These are phyloP conservation scores for Hirudinaria manillensis DNA, from an alignment of 2,888 invertebrate genomes.

Conservation along the genomic window DNA sequence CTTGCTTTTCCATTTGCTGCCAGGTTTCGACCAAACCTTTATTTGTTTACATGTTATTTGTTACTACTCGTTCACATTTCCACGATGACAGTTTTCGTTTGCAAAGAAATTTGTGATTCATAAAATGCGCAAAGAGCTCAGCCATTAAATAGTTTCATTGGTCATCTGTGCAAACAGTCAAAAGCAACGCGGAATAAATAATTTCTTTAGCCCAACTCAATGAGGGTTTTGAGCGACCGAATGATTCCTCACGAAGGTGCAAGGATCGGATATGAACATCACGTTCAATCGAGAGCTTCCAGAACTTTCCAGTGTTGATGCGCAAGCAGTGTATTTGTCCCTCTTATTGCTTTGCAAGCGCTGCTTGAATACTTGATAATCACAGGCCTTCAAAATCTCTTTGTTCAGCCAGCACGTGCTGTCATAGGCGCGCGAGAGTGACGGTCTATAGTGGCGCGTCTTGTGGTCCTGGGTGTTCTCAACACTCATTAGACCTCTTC, in stretches of 20 bases:
- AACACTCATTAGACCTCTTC: conserved; percentile 7
- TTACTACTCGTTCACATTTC: not conserved
- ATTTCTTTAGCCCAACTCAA: too few relatives aligned
- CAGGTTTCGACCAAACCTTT: not conserved
- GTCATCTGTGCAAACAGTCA: not conserved
- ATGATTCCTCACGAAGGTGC: too few relatives aligned
- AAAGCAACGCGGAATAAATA: too few relatives aligned
- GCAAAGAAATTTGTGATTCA: too few relatives aligned
- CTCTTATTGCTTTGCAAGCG: not conserved
- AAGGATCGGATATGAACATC: too few relatives aligned
- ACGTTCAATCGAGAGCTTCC: too few relatives aligned
- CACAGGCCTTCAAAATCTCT: conserved; percentile 17
- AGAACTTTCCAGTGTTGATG: too few relatives aligned
- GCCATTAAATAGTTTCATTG: not conserved
- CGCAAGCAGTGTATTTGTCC: too few relatives aligned
- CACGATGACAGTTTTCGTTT: not conserved
- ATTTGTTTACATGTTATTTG: not conserved
- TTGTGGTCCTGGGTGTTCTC: not conserved
- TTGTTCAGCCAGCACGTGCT: conserved; percentile 19
- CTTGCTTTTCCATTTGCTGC: not conserved
- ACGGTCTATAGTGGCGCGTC: not conserved
- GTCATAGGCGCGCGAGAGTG: conserved; percentile 16
- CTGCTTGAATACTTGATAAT: not conserved
- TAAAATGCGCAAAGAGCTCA: too few relatives aligned
- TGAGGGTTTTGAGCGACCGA: too few relatives aligned